Evolutionary conservation across 35 echinoderm and acorn worm species (phyloP), one percentile per base, ranked within the genome.

Genomic region (Acanthaster planci): DNA sequence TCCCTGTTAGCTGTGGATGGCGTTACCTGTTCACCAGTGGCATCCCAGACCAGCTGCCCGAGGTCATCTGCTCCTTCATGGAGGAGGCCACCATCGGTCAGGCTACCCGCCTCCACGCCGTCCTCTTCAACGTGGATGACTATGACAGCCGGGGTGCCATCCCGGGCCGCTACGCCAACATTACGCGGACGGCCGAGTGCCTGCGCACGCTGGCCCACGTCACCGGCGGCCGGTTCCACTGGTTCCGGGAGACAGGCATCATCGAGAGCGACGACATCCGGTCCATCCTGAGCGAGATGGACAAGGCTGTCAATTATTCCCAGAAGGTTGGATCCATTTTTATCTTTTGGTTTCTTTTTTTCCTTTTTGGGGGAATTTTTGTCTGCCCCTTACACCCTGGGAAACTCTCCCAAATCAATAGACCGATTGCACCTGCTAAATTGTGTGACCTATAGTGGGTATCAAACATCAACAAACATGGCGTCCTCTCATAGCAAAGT

Each of bases 261-360:
- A 97, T 97, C 39, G 95, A 97, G 79, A 93, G 95, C 75, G 95
- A 97, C 47, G 95, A 97, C 47, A 88, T 97, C 67, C 93, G 93
- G 75, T 37, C 52, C 9, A 93, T 97, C 8, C 82, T 97, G 37
- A 81, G 88, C 77, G 95, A 97, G 77, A 97, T 97, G 89, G 95
- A 97, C 67, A 97, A 93, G 78, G 95, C 95, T 81, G 95, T 97
- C 36, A 97, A 97, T 68, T 97, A 97, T 58, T 97, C 95, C 44
- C 95, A 97, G 83, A 97, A 97, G 87, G 95, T 97, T 39, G 37
- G 84, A 78, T 32, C 47, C 32, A 56, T 26, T 0, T 7, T 38
- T 37, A 34, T 78, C 17, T 14, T 5, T 8, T 5, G 30, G 5
- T 78, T 35, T 26, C 31, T 78, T 78, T n/a, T n/a, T n/a, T n/a